These are phyloP conservation scores for Erebia epiphron DNA, from an alignment of 2,888 invertebrate species.

Conservation along the genomic window DNA sequence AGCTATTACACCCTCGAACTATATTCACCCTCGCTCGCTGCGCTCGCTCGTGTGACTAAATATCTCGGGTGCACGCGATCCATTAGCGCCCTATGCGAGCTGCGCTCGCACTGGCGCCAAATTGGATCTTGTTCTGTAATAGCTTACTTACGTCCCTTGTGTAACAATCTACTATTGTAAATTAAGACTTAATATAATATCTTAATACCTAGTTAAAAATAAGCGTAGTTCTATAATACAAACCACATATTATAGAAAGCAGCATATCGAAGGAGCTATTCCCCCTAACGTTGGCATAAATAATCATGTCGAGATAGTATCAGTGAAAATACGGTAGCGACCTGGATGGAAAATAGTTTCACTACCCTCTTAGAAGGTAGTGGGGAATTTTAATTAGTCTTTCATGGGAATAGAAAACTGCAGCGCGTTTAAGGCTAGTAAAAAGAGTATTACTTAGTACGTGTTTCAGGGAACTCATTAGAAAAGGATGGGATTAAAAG, in stretches of 20 bases:
- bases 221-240: constrained; percentile 47
- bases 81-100: no score
- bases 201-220: no score
- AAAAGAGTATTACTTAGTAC: constrained; percentile 20
- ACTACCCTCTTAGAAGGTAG: constrained; percentile 39
- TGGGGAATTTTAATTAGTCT: constrained; percentile 72
- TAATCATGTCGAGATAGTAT: constrained; percentile 81
- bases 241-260: constrained; percentile 64
- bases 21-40: no score
- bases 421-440: constrained; percentile 10
- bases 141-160: no score
- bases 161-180: no score
- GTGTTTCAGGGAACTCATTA: constrained; percentile 6
- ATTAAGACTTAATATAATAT: no score
- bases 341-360: constrained; percentile 72
- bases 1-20: no score
- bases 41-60: no score
- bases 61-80: no score
- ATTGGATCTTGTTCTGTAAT: no score
- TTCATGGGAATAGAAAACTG: constrained; percentile 41
- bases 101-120: no score
- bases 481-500: neutral
- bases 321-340: constrained; percentile 75
- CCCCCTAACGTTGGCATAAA: constrained; percentile 78
- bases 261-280: constrained; percentile 76